Base-by-base conservation (phyloP, 2,888 invertebrate species). In the Laothoe populi region DNA sequence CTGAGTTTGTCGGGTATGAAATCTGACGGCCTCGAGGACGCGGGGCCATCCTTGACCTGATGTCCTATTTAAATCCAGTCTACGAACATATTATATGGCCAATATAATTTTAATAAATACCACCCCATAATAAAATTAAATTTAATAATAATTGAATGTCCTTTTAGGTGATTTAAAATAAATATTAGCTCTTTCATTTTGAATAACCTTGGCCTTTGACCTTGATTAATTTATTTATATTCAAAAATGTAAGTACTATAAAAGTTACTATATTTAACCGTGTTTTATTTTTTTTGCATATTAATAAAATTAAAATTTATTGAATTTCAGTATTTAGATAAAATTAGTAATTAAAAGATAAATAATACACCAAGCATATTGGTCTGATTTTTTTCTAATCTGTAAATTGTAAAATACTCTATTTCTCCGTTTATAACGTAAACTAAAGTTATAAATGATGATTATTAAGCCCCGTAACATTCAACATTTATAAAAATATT, bases 31-130 rank as follows among this genome's bases (percentile, higher is more conserved):
- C 63, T 62, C 63, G 70, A 73, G 73, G 73, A 68, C 69, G 64
- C 63, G 38, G 64, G 49, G 60, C 60, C 68, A 83, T 84, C 87
- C 86, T 86, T 87, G 88, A 87, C 87, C 88, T 67, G 64, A 62
- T 83, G 78, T 73, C 81, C 86, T 72, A 85, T 72, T 84, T 86
- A 70, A 64, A 59, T 62, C 60, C 66, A 64, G 73, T 68, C 64
- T 63, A 63, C 64, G 58, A 61, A 69, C 63, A 68, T 67, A 72
- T 70, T 72, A 69, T 62, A 65, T 61, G 19, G 59, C 40, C 57
- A 65, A 64, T 66, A 66, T 67, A 63, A 72, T 71, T 71, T 73
- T 68, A 66, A 68, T 71, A 72, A 71, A 21, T 58, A 16, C 1
- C 42, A 16, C 16, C 42, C 4, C 16, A 42, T 16, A 0, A 1